Evolutionary conservation across 2,797 vertebrate species (phyloP).

Genomic region (Danio jaintianensis): DNA sequence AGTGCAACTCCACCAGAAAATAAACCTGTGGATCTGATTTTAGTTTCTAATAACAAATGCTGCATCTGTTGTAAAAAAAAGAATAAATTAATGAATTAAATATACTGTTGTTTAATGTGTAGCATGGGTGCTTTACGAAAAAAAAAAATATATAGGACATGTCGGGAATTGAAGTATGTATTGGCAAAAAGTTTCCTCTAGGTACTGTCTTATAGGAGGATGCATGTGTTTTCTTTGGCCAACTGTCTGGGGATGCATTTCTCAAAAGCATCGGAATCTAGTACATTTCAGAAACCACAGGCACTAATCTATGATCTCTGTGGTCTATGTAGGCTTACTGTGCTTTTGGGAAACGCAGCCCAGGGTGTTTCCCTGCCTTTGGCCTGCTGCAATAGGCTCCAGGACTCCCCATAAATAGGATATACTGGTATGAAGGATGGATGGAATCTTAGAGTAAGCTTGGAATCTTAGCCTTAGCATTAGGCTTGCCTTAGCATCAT

Average conservation of each 20-base stretch:
- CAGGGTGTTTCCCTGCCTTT: not conserved
- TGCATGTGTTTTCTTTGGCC: not conserved
- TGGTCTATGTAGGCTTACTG: not conserved
- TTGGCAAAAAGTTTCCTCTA: not conserved
- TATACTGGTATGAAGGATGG: not conserved
- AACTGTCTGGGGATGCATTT: not conserved
- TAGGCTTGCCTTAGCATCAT: not conserved
- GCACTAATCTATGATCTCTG: not conserved
- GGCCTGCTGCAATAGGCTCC: not conserved
- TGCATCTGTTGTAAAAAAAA: not conserved
- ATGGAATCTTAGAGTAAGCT: not conserved
- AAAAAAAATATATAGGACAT: no score
- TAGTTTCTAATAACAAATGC: slow-evolving; percentile 54
- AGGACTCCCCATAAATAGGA: not conserved
- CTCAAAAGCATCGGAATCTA: not conserved
- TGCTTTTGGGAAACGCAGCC: not conserved
- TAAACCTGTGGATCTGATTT: slow-evolving; percentile 57
- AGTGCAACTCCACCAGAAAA: slow-evolving; percentile 53
- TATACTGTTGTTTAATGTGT: not conserved
- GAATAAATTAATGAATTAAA: no score
- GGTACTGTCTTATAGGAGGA: not conserved
- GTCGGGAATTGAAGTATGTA: no score
- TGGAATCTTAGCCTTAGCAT: not conserved
- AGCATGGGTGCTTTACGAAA: not conserved
- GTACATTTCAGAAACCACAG: not conserved